Percentiles rank a stretch among this genome's conserved stretches.
Evolutionary conservation across 1,140 invertebrate species (phyloP).

Genomic region (Papilio xuthus): DNA sequence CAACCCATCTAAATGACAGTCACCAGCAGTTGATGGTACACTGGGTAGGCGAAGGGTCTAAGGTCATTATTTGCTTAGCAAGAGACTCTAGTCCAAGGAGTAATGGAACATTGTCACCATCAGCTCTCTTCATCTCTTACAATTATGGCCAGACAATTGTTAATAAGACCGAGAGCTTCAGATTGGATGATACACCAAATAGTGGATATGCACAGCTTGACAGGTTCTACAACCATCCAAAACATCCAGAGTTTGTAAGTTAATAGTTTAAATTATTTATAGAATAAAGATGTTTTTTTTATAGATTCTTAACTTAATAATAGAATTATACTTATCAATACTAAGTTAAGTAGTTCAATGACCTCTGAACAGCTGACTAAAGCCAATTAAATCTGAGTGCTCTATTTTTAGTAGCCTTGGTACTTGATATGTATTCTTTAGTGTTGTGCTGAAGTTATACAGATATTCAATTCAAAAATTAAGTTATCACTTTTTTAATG

Average conservation of each 20-base stretch:
- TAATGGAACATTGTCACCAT: slow-evolving; percentile 81
- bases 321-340: no score
- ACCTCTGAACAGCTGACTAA: not conserved
- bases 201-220: slow-evolving; percentile 87
- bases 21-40: slow-evolving; percentile 94
- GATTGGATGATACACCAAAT: slow-evolving; percentile 77
- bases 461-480: not conserved
- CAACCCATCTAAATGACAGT: slow-evolving; percentile 89
- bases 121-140: slow-evolving; percentile 91
- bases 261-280: no score
- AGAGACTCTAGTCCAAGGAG: slow-evolving; percentile 83
- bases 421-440: slow-evolving; percentile 5
- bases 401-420: slow-evolving; percentile 18
- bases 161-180: slow-evolving; percentile 88
- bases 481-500: not conserved
- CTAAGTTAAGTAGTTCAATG: not conserved
- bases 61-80: slow-evolving; percentile 93
- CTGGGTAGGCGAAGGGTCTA: slow-evolving; percentile 93
- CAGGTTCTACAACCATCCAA: slow-evolving; percentile 92
- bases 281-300: slow-evolving; percentile 16
- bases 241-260: slow-evolving; percentile 88
- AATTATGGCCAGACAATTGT: slow-evolving; percentile 91
- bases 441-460: not conserved
- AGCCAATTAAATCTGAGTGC: slow-evolving; percentile 8
- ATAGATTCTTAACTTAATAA: not conserved